Base-by-base conservation (phyloP, 2,888 invertebrate genomes). In the Aporophyla nigra region DNA sequence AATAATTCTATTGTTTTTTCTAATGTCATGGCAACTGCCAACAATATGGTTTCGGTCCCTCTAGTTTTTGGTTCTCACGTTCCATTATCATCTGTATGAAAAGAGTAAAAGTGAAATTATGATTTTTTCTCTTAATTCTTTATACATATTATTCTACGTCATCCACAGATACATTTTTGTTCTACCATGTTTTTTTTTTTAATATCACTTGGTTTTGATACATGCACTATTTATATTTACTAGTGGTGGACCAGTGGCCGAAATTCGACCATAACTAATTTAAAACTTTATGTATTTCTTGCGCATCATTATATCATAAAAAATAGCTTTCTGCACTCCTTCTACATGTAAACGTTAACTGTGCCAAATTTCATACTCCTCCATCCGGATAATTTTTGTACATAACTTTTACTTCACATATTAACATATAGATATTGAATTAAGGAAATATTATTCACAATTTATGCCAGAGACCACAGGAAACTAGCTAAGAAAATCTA, bases 1-100 rank as follows among this genome's bases (percentile, higher is more conserved):
- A 58, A 59, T 12, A 80, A 66, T 66, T 16, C 24, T 61, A 71
- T 73, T 83, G 72, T 83, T 70, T 72, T 59, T 70, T 40, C 24
- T 43, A 49, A 56, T 59, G 65, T 68, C 16, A 51, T 74, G n/a
- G 58, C 16, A 67, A 67, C 66, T 66, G 70, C 65, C 56, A 78
- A 78, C 72, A 69, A 63, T 58, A 74, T 74, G 71, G 65, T 66
- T 65, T 78, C 24, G n/a, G 66, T 74, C 40, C 66, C 43, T 54
- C 46, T 70, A 6, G 53, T 67, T 19, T 74, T 16, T 61, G 49
- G 27, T 43, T 71, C 51, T 51, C 58, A 66, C 40, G 69, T 62
- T 70, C 16, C 56, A 66, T 62, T 67, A 74, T 65, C 12, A 21
- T 62, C 46, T 12, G 9, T 24, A 61, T 19, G 46, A 9, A 72